Base-by-base conservation (phyloP, 2,888 invertebrate genomes). In the Zonitis immaculata region DNA sequence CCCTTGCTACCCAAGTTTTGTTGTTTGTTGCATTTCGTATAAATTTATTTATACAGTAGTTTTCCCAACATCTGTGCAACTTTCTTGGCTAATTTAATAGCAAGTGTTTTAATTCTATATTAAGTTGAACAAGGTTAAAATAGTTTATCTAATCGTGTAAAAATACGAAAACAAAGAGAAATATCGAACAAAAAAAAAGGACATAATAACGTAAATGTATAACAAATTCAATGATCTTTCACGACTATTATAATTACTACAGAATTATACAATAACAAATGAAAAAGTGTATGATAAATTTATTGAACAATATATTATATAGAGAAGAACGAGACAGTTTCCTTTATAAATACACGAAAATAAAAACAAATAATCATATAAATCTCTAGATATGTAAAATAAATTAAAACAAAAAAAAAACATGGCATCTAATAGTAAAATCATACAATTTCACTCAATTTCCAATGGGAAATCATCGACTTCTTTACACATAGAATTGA, bases 401-500 rank as follows among this genome's bases (percentile, higher is more conserved):
- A 22, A 22, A 22, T 22, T 3, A 4, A 5, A 22, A 22, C 3
- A 4, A 22, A 22, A 22, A 4, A 22, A 22, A 22, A 22, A 22
- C 3, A 22, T 22, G 22, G 22, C 22, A 22, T 22, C 3, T 4
- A 22, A 22, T 22, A 5, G 22, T 5, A 22, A 22, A 22, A 5
- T n/a, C n/a, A n/a, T 28, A 32, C 25, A 43, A 47, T 26, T 25
- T 59, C 60, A 80, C 60, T 79, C 80, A 32, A 79, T 71, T 52
- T 77, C 67, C 44, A 81, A 64, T 9, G 73, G 65, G 57, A 79
- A 79, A 1, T 79, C 75, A 4, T 82, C 81, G 27, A 81, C 70
- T 61, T 82, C 82, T 54, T 80, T 78, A 58, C 81, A 81, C 80
- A 81, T 81, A 0, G 80, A 78, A 65, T 82, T 83, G 65, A 82